Evolutionary conservation across 2,888 invertebrate species (phyloP), one percentile per base, ranked within the genome.

Genomic region (Cotesia congregata): DNA sequence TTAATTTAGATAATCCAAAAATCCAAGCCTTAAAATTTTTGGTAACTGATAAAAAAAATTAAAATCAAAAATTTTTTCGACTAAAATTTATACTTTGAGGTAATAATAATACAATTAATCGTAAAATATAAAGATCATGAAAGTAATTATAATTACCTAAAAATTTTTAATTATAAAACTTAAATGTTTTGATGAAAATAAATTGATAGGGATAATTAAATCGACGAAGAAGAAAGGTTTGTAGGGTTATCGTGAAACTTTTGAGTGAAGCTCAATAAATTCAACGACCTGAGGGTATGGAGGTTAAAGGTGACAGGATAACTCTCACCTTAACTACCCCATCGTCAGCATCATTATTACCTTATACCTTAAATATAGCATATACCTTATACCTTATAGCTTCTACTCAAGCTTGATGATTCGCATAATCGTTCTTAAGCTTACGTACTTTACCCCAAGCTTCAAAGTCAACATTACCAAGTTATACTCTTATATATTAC

Each of bases 241-340:
- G 30, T 30, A 3, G 30, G 4, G 30, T 38, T n/a, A 67, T 67
- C n/a, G n/a, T 67, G 30, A 17, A 50, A 9, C 15, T 39, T 40
- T 15, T 68, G 6, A 2, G 15, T 40, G 15, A 15, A 68, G 12
- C 7, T 40, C 12, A 40, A n/a, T 40, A 39, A 6, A 38, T 68
- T 5, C n/a, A n/a, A 38, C 40, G 40, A 40, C 6, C 38, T 41
- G 9, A 40, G 67, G 67, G 67, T 62, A 40, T 20, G 5, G 62
- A 62, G 15, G 62, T 40, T 68, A 12, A 68, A 41, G 68, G 68
- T 68, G 68, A 68, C 40, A 9, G 15, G 68, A 68, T 68, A 68
- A 68, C 41, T 68, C 41, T 41, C 40, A 68, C 68, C 68, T 50
- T 50, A 50, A 50, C 12, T 12, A 50, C 15, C 68, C 40, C 50